Evolutionary conservation across 2,113 vertebrate genomes (phyloP), one percentile per base, ranked within the genome.

Genomic region (Sisor rabdophorus): DNA sequence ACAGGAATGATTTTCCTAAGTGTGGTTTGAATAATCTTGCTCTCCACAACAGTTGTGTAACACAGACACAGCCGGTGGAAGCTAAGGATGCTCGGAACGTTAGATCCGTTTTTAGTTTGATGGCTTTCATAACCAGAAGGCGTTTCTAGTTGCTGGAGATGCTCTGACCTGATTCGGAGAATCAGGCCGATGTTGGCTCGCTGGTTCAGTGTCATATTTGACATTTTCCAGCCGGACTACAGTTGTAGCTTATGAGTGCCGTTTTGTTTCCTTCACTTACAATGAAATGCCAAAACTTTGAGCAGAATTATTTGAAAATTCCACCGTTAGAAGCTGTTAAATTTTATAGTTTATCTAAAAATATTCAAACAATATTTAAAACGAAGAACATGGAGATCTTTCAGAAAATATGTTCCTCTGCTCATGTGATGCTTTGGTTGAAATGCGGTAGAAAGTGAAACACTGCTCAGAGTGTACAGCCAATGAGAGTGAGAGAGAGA

Each of bases 81-180:
- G 48, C 58, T 58, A 54, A 22, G 44, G 76, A 78, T 67, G 68
- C 55, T 78, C 44, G n/a, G 74, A 17, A 22, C 40, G 48, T 56
- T 40, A 36, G 32, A 53, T 26, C 13, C n/a, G 5, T 40, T 4
- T n/a, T 53, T 13, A 22, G 22, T 55, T 72, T 40, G 8, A 9
- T 73, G 71, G 0, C 13, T 44, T 75, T 75, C 60, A 36, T 53
- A 64, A 48, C 64, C 24, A 4, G 3, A 26, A 68, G 65, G 44
- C 28, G 65, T 11, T 50, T 67, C 24, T 24, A 26, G 36, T 44
- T 48, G 40, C 30, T 11, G 8, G 4, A 16, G 60, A 40, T 16
- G 20, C 40, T 48, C n/a, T 5, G 7, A 26, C 28, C 65, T 20
- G 4, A 69, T 52, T 30, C 17, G 12, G 47, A 69, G 24, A 69